Percentiles rank a stretch among this genome's conserved stretches.
phyloP scores from a whole-genome alignment of 2,888 invertebrate genomes.

The Synergus gifuensis region DNA sequence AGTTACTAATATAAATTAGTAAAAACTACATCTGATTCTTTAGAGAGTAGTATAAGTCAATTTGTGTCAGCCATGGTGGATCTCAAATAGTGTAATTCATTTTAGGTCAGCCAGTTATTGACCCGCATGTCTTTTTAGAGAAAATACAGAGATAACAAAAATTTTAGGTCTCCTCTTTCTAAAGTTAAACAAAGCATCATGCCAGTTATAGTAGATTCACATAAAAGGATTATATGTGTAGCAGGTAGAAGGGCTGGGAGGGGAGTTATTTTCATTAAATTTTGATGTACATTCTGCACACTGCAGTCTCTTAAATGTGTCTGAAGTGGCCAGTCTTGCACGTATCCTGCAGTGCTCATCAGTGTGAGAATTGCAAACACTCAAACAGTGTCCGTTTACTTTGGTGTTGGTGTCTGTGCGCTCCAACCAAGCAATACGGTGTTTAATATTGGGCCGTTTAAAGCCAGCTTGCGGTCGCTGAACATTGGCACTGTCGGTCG shows the following conservation, averaged over 20 bases:
- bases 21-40: too few relatives aligned
- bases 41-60: neutral
- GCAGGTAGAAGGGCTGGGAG: neutral
- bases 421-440: constrained; percentile 58
- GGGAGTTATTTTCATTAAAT: constrained; percentile 21
- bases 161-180: too few relatives aligned
- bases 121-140: too few relatives aligned
- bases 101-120: neutral
- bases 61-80: neutral
- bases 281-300: constrained; percentile 4
- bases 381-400: constrained; percentile 16
- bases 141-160: too few relatives aligned
- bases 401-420: constrained; percentile 28
- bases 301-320: constrained; percentile 25
- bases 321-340: neutral
- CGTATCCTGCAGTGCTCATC: neutral
- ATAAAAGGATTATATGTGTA: neutral
- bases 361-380: constrained; percentile 12
- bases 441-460: constrained; percentile 71
- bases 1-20: too few relatives aligned
- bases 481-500: constrained; percentile 71
- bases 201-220: neutral
- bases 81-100: neutral
- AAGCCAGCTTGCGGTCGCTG: constrained; percentile 68
- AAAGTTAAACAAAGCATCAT: too few relatives aligned